phyloP scores from a whole-genome alignment of 2,113 vertebrate species.

The Pseudois nayaur region DNA sequence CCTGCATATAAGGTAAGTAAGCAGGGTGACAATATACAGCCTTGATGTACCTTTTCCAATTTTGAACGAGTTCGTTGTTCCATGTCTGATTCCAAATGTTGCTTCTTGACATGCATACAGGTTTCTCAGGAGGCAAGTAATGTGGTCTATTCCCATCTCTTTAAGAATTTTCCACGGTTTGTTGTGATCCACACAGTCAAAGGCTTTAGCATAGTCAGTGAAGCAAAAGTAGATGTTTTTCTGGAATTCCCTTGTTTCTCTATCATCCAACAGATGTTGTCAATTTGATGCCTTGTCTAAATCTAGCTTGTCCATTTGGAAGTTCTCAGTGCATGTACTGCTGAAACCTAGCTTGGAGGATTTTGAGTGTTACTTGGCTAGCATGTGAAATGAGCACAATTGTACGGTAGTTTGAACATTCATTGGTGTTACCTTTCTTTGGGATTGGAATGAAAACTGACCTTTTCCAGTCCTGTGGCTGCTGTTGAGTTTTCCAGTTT shows the following conservation, averaged over 20 bases:
- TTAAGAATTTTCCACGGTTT: neutral
- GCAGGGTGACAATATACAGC: neutral
- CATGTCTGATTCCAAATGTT: neutral
- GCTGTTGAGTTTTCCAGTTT: neutral
- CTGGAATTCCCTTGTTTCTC: neutral
- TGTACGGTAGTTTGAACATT: neutral
- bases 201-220: neutral
- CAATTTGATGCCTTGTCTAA: neutral
- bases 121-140: neutral
- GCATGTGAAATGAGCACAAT: neutral
- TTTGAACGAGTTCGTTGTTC: neutral
- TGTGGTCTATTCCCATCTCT: neutral
- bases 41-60: neutral
- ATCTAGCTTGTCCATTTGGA: neutral
- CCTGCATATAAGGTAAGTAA: neutral
- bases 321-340: neutral
- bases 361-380: neutral
- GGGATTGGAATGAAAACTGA: neutral
- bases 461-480: neutral
- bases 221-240: neutral
- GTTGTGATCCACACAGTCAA: neutral
- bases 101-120: neutral
- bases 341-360: neutral
- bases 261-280: neutral
- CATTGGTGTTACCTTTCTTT: neutral